These are phyloP conservation scores for Autographa pulchrina DNA, from an alignment of 2,888 invertebrate species.

Conservation along the genomic window DNA sequence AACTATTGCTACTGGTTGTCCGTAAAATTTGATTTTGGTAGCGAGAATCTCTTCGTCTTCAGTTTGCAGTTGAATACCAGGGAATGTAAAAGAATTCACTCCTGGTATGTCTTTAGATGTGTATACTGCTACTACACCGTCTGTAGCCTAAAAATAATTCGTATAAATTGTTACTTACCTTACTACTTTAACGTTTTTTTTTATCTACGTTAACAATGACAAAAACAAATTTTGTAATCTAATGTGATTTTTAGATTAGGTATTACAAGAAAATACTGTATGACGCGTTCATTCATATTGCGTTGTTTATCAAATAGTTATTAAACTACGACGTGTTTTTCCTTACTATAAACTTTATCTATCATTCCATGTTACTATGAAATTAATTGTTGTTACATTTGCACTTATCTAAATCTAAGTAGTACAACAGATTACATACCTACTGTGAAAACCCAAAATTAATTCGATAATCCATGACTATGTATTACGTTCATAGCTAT, in stretches of 20 bases:
- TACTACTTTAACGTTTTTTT: neutral
- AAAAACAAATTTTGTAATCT: no score
- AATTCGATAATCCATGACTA: neutral
- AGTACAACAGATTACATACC: neutral
- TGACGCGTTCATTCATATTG: neutral
- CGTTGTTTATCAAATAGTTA: neutral
- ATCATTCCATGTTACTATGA: neutral
- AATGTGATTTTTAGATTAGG: no score
- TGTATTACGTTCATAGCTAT: neutral
- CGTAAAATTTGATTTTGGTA: constrained; percentile 89
- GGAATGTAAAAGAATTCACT: constrained; percentile 87
- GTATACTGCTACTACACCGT: constrained; percentile 91
- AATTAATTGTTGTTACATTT: neutral
- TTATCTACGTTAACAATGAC: no score
- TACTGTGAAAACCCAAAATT: neutral
- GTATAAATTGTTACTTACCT: neutral
- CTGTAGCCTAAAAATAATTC: constrained; percentile 82
- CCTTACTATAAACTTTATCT: neutral
- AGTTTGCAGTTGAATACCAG: constrained; percentile 74
- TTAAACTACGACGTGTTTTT: neutral
- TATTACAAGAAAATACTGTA: neutral
- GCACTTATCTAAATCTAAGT: neutral
- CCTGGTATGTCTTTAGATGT: constrained; percentile 93
- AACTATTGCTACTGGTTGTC: constrained; percentile 92
- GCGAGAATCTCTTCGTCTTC: constrained; percentile 88